These are phyloP conservation scores for Cichlasoma orientale DNA, from an alignment of 2,797 vertebrate species.

Conservation along the genomic window DNA sequence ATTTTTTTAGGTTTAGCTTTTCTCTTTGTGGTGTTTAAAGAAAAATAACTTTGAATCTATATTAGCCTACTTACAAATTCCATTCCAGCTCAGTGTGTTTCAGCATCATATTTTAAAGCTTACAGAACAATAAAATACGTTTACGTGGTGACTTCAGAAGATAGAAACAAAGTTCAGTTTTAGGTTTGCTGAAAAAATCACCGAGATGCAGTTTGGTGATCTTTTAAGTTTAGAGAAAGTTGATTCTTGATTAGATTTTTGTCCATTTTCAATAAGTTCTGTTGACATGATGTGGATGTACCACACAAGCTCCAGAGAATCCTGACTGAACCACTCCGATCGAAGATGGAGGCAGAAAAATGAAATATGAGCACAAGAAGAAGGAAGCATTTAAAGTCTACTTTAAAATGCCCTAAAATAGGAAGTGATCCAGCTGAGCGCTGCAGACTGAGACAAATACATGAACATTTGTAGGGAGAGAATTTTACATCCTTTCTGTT, in stretches of 20 bases:
- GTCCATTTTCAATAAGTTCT: background rate
- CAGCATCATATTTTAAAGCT: background rate
- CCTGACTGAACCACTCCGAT: background rate
- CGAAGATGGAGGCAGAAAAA: background rate
- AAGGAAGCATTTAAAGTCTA: too few relatives aligned
- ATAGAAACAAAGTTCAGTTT: background rate
- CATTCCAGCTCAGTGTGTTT: background rate
- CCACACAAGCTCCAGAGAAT: background rate
- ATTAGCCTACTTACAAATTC: accelerated
- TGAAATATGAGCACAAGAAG: background rate
- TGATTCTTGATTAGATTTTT: background rate
- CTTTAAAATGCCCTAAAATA: too few relatives aligned
- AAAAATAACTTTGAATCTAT: background rate
- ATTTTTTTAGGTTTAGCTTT: background rate
- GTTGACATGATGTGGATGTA: background rate
- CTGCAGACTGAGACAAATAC: too few relatives aligned
- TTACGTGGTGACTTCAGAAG: background rate
- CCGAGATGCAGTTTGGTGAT: background rate
- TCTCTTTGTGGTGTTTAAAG: background rate
- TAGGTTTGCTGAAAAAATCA: background rate
- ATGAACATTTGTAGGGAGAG: too few relatives aligned
- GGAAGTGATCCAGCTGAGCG: too few relatives aligned
- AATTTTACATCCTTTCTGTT: too few relatives aligned
- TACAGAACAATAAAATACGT: background rate
- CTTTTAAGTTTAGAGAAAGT: background rate